These are phyloP conservation scores for Meiosimyza decipiens DNA, from an alignment of 2,888 invertebrate genomes.

Conservation along the genomic window DNA sequence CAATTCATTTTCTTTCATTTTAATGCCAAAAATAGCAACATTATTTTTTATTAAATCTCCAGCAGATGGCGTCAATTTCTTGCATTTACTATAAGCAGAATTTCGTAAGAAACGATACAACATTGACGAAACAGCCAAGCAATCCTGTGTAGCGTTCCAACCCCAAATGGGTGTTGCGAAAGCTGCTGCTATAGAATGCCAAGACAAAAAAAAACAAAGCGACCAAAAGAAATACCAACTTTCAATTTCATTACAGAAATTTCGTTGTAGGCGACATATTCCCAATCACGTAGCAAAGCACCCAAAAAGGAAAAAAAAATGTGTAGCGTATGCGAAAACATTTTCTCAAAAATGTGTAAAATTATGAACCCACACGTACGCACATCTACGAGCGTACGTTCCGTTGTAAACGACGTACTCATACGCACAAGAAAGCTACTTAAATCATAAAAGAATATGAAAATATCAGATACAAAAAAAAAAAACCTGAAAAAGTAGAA, in stretches of 20 bases:
- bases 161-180: no score
- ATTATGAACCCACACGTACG: slow-evolving; percentile 16
- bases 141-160: neutral
- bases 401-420: no score
- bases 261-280: neutral
- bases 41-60: slow-evolving; percentile 31
- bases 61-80: slow-evolving; percentile 26
- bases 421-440: neutral
- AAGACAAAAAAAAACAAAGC: neutral
- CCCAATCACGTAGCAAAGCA: slow-evolving; percentile 20
- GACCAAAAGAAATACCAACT: neutral
- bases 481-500: neutral
- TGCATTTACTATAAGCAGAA: no score
- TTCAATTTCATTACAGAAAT: slow-evolving; percentile 3
- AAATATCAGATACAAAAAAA: slow-evolving; percentile 1
- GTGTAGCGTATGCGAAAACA: neutral
- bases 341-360: neutral
- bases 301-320: neutral
- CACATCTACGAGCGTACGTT: neutral
- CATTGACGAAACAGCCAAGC: neutral
- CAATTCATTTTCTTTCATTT: no score
- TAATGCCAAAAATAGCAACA: neutral
- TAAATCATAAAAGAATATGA: slow-evolving; percentile 28
- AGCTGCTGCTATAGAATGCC: no score
- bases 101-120: neutral